phyloP scores from a whole-genome alignment of 2,113 vertebrate species.

The Anas platyrhynchos region DNA sequence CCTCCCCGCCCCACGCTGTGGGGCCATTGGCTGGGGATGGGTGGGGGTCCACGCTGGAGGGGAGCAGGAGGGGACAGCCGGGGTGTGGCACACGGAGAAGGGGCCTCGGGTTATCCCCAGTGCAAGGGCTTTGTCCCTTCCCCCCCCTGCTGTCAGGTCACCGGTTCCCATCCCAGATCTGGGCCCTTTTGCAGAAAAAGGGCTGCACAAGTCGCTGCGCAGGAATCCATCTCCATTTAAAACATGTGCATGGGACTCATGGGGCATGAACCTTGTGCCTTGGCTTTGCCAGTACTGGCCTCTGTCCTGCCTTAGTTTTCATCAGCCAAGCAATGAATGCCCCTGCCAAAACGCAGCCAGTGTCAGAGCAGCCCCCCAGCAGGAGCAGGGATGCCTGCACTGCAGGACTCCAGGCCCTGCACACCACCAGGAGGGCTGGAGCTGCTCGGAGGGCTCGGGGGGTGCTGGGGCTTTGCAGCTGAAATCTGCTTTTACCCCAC shows the following conservation, averaged over 20 bases:
- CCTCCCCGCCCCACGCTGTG: background rate
- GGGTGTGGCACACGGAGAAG: background rate
- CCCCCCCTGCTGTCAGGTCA: background rate
- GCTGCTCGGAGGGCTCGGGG: background rate
- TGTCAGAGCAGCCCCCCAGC: background rate
- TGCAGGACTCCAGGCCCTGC: background rate
- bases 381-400: too few species aligned
- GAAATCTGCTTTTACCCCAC: background rate
- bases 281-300: background rate
- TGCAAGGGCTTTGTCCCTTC: background rate
- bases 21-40: background rate
- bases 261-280: accelerated
- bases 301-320: background rate
- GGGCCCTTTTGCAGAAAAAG: background rate
- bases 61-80: background rate
- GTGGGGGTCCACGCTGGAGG: background rate
- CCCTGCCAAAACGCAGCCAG: accelerated
- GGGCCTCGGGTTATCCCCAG: background rate
- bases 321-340: accelerated
- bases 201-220: background rate
- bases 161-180: accelerated
- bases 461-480: background rate
- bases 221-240: accelerated
- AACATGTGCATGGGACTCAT: accelerated
- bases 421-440: background rate